A percentile compares a stretch with the other conserved stretches of the same genome.
Evolutionary conservation across 2,113 vertebrate genomes (phyloP).

Genomic region (Catagonus wagneri): DNA sequence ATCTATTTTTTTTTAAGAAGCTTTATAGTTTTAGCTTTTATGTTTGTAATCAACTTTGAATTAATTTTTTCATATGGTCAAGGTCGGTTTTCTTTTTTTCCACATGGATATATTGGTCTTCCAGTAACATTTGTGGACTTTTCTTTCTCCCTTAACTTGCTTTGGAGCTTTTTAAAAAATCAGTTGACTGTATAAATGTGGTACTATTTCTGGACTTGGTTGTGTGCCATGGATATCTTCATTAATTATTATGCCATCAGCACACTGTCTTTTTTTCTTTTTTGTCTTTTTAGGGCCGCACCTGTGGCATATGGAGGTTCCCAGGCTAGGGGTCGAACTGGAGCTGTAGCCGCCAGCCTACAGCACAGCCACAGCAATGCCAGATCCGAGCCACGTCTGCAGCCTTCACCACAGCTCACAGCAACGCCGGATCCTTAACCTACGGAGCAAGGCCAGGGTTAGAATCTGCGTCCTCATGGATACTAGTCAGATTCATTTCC

Average conservation of each 20-base stretch:
- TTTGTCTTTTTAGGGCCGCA: too few species aligned
- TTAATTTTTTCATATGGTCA: not conserved
- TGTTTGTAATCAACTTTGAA: not conserved
- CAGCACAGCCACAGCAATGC: too few species aligned
- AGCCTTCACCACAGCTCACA: too few species aligned
- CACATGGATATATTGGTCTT: not conserved
- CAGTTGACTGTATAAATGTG: not conserved
- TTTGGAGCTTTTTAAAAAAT: not conserved
- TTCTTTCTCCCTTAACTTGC: not conserved
- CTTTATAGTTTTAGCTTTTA: not conserved
- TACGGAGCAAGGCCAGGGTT: too few species aligned
- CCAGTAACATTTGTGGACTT: not conserved
- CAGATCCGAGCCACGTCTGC: too few species aligned
- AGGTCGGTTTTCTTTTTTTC: not conserved
- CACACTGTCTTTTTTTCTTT: not conserved
- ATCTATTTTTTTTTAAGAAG: not conserved
- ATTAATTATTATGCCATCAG: not conserved
- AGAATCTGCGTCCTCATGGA: too few species aligned
- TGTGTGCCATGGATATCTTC: constrained; percentile 8
- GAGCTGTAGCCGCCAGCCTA: too few species aligned
- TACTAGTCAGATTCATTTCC: too few species aligned
- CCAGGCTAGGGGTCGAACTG: too few species aligned
- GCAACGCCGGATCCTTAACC: too few species aligned
- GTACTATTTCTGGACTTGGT: not conserved
- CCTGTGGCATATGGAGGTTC: too few species aligned